These are phyloP conservation scores for Diploptera punctata DNA, from an alignment of 2,888 invertebrate genomes.

Conservation along the genomic window DNA sequence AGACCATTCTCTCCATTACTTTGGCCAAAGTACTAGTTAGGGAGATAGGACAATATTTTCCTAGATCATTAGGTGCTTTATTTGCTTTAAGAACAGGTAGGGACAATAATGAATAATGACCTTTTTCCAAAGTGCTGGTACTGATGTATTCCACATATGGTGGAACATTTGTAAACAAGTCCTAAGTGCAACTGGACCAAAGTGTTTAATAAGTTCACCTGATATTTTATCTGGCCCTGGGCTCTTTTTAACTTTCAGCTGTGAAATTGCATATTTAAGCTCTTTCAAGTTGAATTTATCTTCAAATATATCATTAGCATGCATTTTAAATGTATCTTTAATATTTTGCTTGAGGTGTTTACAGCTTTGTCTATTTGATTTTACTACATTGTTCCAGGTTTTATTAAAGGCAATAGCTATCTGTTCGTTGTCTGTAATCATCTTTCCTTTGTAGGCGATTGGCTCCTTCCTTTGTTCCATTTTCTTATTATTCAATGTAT, in stretches of 20 bases:
- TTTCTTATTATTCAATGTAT: too few relatives aligned
- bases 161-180: too few relatives aligned
- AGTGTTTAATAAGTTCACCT: not conserved
- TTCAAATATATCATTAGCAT: not conserved
- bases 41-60: not conserved
- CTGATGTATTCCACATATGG: not conserved
- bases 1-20: conserved; percentile 8
- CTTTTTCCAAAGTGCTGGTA: not conserved
- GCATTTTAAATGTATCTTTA: not conserved
- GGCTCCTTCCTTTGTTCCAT: not conserved
- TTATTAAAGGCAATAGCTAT: not conserved
- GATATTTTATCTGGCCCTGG: conserved; percentile 4
- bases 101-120: not conserved
- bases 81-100: too few relatives aligned
- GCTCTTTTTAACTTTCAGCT: not conserved
- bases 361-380: not conserved
- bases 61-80: not conserved
- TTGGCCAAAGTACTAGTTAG: conserved; percentile 2
- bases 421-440: not conserved
- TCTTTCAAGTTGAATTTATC: not conserved
- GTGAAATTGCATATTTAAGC: not conserved
- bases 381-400: not conserved
- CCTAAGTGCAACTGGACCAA: too few relatives aligned
- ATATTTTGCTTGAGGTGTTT: not conserved
- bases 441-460: too few relatives aligned